A percentile compares a stretch with the other conserved stretches of the same genome.
These are phyloP conservation scores for Laupala kohalensis DNA, from an alignment of 1,140 invertebrate species.

Conservation along the genomic window DNA sequence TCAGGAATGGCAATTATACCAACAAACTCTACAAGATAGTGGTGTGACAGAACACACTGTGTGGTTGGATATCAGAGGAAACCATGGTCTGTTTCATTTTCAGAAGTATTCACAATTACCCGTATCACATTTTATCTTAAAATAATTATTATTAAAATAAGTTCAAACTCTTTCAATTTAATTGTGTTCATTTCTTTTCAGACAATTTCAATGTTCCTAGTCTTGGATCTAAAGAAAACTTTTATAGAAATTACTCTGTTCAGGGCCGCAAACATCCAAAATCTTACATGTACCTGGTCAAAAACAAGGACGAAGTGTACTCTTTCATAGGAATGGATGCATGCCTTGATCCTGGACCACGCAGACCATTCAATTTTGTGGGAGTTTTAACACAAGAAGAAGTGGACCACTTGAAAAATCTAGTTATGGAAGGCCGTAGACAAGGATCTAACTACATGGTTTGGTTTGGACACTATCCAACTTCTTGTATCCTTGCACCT, in stretches of 20 bases:
- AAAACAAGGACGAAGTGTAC: slow-evolving; percentile 41
- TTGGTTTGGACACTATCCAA: slow-evolving; percentile 90
- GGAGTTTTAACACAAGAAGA: slow-evolving; percentile 53
- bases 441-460: slow-evolving; percentile 46
- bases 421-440: slow-evolving; percentile 33
- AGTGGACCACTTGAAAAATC: slow-evolving; percentile 34
- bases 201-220: slow-evolving; percentile 80
- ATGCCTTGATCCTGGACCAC: slow-evolving; percentile 71
- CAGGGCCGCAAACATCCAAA: slow-evolving; percentile 54
- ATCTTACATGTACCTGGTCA: slow-evolving; percentile 62
- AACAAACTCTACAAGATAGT: slow-evolving; percentile 52
- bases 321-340: slow-evolving; percentile 80
- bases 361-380: slow-evolving; percentile 86
- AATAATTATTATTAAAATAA: not conserved
- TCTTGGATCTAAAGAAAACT: slow-evolving; percentile 55
- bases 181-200: slow-evolving; percentile 33
- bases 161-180: not conserved
- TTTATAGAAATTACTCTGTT: slow-evolving; percentile 65
- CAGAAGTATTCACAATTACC: not conserved
- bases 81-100: slow-evolving; percentile 68
- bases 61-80: slow-evolving; percentile 87
- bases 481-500: slow-evolving; percentile 65
- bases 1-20: slow-evolving; percentile 76
- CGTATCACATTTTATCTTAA: not conserved
- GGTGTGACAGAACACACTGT: slow-evolving; percentile 52